Conservation (phyloP, 2,113 vertebrate species). For the Myotis yumanensis region DNA sequence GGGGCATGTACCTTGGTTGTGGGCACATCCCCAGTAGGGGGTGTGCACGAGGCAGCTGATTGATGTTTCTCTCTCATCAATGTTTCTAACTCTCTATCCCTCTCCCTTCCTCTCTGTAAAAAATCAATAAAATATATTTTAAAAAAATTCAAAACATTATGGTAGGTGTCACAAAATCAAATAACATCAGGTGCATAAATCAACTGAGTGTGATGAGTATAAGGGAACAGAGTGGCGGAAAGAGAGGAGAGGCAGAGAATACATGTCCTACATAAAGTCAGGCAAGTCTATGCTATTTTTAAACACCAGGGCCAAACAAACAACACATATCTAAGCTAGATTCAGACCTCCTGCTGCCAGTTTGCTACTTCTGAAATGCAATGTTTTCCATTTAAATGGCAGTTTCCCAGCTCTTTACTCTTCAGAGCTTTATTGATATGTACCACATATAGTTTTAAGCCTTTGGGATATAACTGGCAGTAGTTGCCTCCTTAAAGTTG, state of each 20-base stretch:
- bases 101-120: too few species aligned
- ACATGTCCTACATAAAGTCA: neutral
- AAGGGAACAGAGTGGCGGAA: neutral
- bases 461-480: constrained; percentile 28
- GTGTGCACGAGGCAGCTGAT: too few species aligned
- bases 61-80: too few species aligned
- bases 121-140: too few species aligned
- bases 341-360: constrained; percentile 39
- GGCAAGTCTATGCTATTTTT: neutral
- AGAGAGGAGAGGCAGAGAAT: neutral
- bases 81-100: too few species aligned
- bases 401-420: neutral
- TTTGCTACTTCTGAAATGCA: neutral
- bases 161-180: neutral
- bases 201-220: neutral
- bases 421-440: constrained; percentile 41
- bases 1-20: too few species aligned
- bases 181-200: neutral
- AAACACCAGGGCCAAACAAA: constrained; percentile 50
- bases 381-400: constrained; percentile 29
- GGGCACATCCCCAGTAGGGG: too few species aligned
- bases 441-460: neutral
- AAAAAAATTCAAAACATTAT: neutral
- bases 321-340: neutral
- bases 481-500: constrained; percentile 23